A percentile compares a stretch with the other conserved stretches of the same genome.
These are phyloP conservation scores for Myrmophylax atrothorax DNA, from an alignment of 2,113 vertebrate species.

Conservation along the genomic window DNA sequence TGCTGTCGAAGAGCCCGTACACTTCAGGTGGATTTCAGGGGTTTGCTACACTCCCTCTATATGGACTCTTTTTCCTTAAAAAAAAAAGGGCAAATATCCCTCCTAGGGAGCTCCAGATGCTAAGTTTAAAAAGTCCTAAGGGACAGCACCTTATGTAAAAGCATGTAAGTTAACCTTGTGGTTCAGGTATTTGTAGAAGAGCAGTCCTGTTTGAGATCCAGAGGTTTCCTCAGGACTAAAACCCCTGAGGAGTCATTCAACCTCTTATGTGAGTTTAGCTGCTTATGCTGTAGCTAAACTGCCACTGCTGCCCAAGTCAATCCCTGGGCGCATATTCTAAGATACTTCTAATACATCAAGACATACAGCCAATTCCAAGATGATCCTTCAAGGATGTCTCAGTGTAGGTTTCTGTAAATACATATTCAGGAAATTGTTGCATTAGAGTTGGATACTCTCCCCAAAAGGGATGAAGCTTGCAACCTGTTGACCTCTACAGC, in stretches of 20 bases:
- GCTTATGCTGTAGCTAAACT: background rate
- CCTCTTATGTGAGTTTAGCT: background rate
- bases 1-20: background rate
- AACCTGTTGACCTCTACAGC: background rate
- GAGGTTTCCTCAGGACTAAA: background rate
- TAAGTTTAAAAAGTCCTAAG: background rate
- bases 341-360: background rate
- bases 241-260: background rate
- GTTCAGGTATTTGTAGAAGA: background rate
- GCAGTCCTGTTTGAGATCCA: background rate
- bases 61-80: background rate
- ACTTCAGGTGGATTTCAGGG: background rate
- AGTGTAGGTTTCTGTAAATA: background rate
- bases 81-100: rapidly evolving
- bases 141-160: background rate
- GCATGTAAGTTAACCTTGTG: background rate
- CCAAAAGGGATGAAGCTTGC: background rate
- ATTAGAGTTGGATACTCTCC: background rate
- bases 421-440: background rate
- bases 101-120: background rate
- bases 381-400: background rate
- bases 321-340: background rate
- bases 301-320: background rate
- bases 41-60: background rate
- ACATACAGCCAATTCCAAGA: background rate